Evolutionary conservation across 1,140 invertebrate genomes (phyloP).

Genomic region (Drosophila chauvacae): DNA sequence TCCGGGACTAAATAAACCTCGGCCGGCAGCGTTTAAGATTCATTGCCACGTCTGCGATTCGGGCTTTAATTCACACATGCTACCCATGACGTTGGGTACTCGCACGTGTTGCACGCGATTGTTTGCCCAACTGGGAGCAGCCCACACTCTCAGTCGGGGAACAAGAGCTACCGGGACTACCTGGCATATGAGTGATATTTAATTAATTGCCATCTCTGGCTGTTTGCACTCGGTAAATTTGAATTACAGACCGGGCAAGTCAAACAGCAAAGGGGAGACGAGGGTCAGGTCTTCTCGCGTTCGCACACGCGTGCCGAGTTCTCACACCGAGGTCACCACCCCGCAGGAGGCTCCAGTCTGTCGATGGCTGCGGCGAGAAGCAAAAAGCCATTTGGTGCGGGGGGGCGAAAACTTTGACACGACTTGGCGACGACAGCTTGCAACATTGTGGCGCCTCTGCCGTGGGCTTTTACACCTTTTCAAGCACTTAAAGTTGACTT

Average conservation of each 20-base stretch:
- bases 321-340: slow-evolving; percentile 11
- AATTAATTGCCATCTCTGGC: slow-evolving; percentile 39
- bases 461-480: slow-evolving; percentile 32
- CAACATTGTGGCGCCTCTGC: slow-evolving; percentile 43
- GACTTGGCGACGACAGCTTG: slow-evolving; percentile 32
- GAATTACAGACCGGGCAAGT: slow-evolving; percentile 30
- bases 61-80: slow-evolving; percentile 7
- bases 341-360: slow-evolving; percentile 13
- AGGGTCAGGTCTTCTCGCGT: neutral
- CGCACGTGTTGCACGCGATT: slow-evolving; percentile 24
- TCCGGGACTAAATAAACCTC: slow-evolving; percentile 1
- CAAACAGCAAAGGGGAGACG: slow-evolving; percentile 2
- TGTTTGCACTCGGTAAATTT: slow-evolving; percentile 45
- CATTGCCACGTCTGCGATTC: neutral
- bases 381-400: slow-evolving; percentile 24
- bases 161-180: slow-evolving; percentile 11
- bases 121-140: slow-evolving; percentile 5
- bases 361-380: slow-evolving; percentile 16
- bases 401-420: slow-evolving; percentile 35
- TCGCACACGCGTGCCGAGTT: slow-evolving; percentile 15
- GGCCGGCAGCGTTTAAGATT: slow-evolving; percentile 1
- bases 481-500: slow-evolving; percentile 41
- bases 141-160: slow-evolving; percentile 12
- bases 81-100: slow-evolving; percentile 4
- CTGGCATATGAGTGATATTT: slow-evolving; percentile 49